Evolutionary conservation across 2,797 vertebrate species (phyloP), one percentile per base, ranked within the genome.

Genomic region (Hirundo rustica): DNA sequence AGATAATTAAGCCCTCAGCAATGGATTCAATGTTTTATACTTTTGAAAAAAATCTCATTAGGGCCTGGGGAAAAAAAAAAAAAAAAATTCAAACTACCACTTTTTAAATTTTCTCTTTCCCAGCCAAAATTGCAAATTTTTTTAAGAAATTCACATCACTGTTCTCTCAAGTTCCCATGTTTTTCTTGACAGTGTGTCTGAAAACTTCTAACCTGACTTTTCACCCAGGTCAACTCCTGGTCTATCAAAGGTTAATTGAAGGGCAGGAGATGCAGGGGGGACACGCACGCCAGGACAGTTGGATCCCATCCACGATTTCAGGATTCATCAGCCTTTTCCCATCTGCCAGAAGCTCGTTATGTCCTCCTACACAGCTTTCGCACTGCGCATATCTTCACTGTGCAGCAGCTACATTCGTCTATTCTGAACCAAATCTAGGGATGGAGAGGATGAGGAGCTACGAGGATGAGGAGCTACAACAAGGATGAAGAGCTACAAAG

Each of bases 341-440:
- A 92, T 83, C 91, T 89, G 91, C 34, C 78, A 91, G 68, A 21
- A 94, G 78, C 68, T 72, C 61, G 11, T 16, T 89, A 4, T 7
- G 14, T 83, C 91, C 81, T 96, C 93, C 93, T 51, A 93, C 78
- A 34, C 81, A 94, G 81, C 74, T 61, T 36, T 44, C 65, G 71
- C 79, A 23, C 60, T 50, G 53, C 55, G 53, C 74, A 79, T 2
- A 68, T 15, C 93, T 65, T 58, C 40, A 34, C 86, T 74, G 57
- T 38, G 58, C 58, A 92, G 81, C 65, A 68, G 84, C 48, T n/a
- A 17, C 67, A 71, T 50, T 3, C 4, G 9, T 29, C 71, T 66
- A 0, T 16, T 47, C 78, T 27, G n/a, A 71, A 54, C 53, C 22
- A 16, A 54, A 67, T 1, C 40, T 10, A 8, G 22, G 3, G 2